phyloP scores from a whole-genome alignment of 2,113 vertebrate species.

The Litocranius walleri region DNA sequence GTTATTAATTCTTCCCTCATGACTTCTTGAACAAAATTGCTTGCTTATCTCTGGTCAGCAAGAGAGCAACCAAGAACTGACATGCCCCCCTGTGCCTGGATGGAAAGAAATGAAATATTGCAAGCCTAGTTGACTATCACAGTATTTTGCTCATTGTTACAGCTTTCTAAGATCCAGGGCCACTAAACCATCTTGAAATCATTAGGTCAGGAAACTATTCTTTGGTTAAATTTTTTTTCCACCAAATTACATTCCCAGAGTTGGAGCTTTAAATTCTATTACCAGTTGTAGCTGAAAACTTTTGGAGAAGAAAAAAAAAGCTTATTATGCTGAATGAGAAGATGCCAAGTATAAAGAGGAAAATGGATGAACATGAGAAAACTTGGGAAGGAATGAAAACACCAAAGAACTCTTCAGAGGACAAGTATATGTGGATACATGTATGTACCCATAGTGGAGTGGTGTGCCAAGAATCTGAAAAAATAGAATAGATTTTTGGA shows the following conservation, averaged over 20 bases:
- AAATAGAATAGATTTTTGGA: not conserved
- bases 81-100: not conserved
- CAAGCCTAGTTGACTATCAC: not conserved
- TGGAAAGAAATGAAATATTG: not conserved
- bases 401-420: not conserved
- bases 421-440: rapidly evolving
- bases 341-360: not conserved
- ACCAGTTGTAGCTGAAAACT: not conserved
- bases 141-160: too few relatives aligned
- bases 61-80: not conserved
- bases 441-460: rapidly evolving
- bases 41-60: too few relatives aligned
- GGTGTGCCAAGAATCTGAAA: not conserved
- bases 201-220: not conserved
- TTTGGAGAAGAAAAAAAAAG: not conserved
- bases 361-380: not conserved
- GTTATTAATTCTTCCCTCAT: not conserved
- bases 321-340: not conserved
- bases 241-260: not conserved
- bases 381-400: not conserved
- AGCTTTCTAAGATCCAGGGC: not conserved
- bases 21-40: not conserved
- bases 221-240: not conserved
- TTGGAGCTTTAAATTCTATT: not conserved
- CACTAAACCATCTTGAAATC: not conserved